Base-by-base conservation (phyloP, 1,140 invertebrate genomes). In the Lasioglossum baleicum region DNA sequence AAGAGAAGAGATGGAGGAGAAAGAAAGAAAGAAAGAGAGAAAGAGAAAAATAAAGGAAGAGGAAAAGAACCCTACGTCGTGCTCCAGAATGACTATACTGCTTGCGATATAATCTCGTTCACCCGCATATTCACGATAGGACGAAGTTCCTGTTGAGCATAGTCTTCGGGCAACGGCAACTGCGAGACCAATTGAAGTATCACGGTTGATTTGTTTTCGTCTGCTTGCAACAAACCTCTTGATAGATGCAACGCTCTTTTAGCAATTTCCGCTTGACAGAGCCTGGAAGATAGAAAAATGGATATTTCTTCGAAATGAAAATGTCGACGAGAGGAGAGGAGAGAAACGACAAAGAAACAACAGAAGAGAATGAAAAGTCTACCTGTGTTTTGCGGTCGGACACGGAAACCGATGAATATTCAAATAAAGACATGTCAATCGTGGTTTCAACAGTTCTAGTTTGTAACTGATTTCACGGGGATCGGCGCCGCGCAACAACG, bases 261-360 rank as follows among this genome's bases (percentile, higher is more conserved):
- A 0, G 95, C 94, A 90, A 96, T 96, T 92, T 96, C 95, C 2
- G 94, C 94, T 90, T 95, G 95, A 86, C 95, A 95, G 48, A 96
- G 90, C 86, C 92, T 93, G 64, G 20, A 89, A 91, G 75, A 44
- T 58, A 64, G 56, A 35, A 35, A 35, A 35, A 35, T 48, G 2
- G 10, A 48, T 8, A 7, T 7, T 7, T 44, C 11, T 44, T 10
- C 5, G 11, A 44, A 44, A 44, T 44, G 11, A 11, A 48, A 11
- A 48, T 11, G 13, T 48, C 2, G 8, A 11, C 0, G 10, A 3
- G 44, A 10, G 44, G 0, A 48, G 8, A 11, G 10, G 8, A 48
- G 0, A 48, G 44, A 11, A 26, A 26, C 26, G 13, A 26, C 26
- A 3, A 10, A 11, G 13, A 11, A 11, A 11, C 13, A 13, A 11